phyloP scores from a whole-genome alignment of 2,113 vertebrate species.

The Anolis carolinensis region DNA sequence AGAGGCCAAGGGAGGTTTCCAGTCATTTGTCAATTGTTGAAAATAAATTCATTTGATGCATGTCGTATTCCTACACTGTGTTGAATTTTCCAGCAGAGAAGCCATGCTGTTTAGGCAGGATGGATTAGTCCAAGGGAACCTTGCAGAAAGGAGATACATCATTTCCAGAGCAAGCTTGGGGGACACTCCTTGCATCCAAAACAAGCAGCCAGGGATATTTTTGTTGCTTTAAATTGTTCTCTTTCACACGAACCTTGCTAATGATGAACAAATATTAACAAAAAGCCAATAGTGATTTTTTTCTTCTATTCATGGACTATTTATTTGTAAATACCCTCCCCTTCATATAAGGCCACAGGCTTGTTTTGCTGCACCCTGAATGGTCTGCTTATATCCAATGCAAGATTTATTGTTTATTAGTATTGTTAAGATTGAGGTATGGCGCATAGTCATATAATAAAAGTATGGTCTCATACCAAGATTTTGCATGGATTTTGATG shows the following conservation, averaged over 20 bases:
- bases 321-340: not conserved
- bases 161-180: conserved; percentile 8
- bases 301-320: not conserved
- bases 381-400: not conserved
- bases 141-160: conserved; percentile 35
- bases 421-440: fast-evolving
- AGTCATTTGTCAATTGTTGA: not conserved
- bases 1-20: conserved; percentile 3
- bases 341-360: not conserved
- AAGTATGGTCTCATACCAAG: not conserved
- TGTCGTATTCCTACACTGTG: not conserved
- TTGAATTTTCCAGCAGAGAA: conserved; percentile 35
- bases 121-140: not conserved
- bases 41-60: not conserved
- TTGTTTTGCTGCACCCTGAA: not conserved
- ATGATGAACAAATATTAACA: not conserved
- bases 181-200: conserved; percentile 1
- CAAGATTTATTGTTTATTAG: not conserved
- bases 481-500: not conserved
- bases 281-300: conserved; percentile 17
- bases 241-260: not conserved
- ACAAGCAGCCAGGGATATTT: not conserved
- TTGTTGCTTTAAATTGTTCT: conserved; percentile 13
- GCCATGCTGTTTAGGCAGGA: not conserved
- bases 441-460: fast-evolving